Evolutionary conservation across 2,888 invertebrate species (phyloP).

Genomic region (Tanypteryx hageni): DNA sequence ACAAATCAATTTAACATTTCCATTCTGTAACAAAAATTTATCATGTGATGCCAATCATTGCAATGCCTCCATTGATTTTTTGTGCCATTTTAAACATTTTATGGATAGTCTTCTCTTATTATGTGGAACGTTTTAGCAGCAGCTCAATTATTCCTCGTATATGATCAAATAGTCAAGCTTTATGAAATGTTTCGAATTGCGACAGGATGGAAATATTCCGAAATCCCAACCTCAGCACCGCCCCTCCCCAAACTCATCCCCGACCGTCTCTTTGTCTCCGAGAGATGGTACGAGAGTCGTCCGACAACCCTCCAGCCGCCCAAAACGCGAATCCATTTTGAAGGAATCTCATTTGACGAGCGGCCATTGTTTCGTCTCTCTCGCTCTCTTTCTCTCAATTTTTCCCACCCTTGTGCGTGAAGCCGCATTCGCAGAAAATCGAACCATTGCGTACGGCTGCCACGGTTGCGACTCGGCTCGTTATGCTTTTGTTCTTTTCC

Average conservation of each 20-base stretch:
- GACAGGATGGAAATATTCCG: no score
- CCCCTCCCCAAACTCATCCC: background rate
- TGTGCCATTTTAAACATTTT: no score
- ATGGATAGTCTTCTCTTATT: no score
- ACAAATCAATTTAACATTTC: no score
- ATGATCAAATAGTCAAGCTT: no score
- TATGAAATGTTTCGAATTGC: no score
- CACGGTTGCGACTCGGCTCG: background rate
- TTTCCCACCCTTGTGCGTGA: constrained; percentile 20
- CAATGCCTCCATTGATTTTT: no score
- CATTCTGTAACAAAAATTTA: no score
- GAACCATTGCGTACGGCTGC: background rate
- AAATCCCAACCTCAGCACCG: background rate
- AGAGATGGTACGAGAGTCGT: background rate
- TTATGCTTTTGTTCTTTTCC: no score
- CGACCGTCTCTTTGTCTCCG: background rate
- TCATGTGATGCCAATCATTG: no score
- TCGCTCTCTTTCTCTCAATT: background rate
- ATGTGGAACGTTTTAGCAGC: no score
- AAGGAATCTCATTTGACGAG: constrained; percentile 38
- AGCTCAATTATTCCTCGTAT: no score
- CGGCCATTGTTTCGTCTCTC: constrained; percentile 21
- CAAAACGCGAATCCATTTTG: constrained; percentile 43
- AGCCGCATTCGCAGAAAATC: constrained; percentile 34
- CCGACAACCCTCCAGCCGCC: background rate